These are phyloP conservation scores for Bucco capensis DNA, from an alignment of 2,113 vertebrate genomes.

Conservation along the genomic window DNA sequence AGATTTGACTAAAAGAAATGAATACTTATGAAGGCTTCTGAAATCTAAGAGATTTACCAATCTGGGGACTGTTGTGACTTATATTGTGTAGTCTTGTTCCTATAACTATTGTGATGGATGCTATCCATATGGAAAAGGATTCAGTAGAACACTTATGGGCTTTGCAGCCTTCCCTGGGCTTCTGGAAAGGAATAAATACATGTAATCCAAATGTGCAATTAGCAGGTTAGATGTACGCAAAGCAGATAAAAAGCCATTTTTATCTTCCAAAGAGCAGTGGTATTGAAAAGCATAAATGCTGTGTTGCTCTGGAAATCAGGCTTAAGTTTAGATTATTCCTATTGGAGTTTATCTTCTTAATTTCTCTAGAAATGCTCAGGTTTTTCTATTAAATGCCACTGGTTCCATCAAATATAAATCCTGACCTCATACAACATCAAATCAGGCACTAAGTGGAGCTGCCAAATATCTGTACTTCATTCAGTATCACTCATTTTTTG, in stretches of 20 bases:
- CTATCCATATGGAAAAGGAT: background rate
- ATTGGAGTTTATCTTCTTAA: background rate
- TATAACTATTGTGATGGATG: background rate
- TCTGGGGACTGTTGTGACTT: background rate
- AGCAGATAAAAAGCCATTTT: background rate
- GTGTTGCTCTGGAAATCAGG: background rate
- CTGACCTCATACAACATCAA: background rate
- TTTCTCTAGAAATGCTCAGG: background rate
- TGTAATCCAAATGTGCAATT: background rate
- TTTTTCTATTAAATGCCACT: background rate
- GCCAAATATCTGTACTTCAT: background rate
- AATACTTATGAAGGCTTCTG: background rate
- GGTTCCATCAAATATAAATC: background rate
- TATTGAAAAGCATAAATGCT: background rate
- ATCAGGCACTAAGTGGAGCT: background rate
- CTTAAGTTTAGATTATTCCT: background rate
- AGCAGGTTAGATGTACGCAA: background rate
- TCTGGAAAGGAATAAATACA: background rate
- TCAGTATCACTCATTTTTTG: background rate
- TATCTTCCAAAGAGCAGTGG: background rate
- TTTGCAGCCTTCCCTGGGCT: background rate
- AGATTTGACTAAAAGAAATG: background rate
- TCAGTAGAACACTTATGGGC: background rate
- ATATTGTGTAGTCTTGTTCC: background rate
- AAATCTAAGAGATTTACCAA: background rate